phyloP scores from a whole-genome alignment of 2,888 invertebrate species.

The Tetragonisca angustula region DNA sequence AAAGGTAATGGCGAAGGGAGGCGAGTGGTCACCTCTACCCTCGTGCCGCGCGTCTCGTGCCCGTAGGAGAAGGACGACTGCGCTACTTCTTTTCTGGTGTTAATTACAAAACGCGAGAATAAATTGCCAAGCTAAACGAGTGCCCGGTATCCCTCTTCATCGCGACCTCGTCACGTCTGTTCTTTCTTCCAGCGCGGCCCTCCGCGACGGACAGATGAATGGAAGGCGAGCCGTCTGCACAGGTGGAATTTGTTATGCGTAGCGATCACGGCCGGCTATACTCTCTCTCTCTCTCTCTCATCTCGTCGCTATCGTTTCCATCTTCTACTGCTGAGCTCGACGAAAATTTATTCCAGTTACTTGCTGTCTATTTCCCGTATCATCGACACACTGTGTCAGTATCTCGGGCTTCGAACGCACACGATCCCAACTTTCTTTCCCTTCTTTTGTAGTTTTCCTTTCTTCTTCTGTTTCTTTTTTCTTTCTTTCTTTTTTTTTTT shows the following conservation, averaged over 20 bases:
- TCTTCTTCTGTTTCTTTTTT: neutral
- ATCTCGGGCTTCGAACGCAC: neutral
- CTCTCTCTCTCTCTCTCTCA: neutral
- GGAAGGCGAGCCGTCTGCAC: constrained; percentile 58
- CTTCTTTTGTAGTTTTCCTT: neutral
- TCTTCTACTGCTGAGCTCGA: neutral
- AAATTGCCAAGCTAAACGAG: constrained; percentile 80
- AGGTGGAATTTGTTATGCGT: constrained; percentile 67
- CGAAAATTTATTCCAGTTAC: neutral
- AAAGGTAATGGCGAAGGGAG: neutral
- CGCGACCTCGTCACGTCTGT: constrained; percentile 59
- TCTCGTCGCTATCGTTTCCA: neutral
- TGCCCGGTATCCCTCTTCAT: constrained; percentile 46
- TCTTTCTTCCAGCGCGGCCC: constrained; percentile 31
- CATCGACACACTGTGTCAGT: neutral
- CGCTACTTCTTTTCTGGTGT: constrained; percentile 79
- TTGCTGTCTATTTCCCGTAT: neutral
- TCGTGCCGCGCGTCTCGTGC: constrained; percentile 56
- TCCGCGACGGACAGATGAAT: constrained; percentile 64
- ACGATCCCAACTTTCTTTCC: neutral
- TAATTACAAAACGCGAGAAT: constrained; percentile 82
- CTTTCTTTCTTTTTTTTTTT: neutral
- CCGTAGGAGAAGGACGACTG: constrained; percentile 64
- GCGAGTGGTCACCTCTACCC: constrained; percentile 51
- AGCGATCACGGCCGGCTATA: constrained; percentile 48